Conservation (phyloP, 2,113 vertebrate genomes). For the Eudorcas thomsonii region DNA sequence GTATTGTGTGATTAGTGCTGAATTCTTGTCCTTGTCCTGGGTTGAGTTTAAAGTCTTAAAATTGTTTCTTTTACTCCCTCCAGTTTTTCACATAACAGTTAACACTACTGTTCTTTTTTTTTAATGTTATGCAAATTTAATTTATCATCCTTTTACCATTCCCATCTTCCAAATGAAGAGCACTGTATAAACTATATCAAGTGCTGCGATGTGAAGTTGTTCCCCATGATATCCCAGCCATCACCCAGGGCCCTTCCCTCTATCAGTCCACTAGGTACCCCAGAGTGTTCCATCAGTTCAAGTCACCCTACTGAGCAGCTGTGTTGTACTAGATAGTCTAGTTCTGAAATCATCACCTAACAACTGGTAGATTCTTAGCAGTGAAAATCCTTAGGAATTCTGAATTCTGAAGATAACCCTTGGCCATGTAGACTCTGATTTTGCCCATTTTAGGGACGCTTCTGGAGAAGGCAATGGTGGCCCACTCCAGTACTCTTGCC, state of each 20-base stretch:
- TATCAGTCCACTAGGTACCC: background rate
- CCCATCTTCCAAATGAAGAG: background rate
- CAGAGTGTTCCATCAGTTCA: background rate
- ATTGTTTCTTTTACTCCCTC: background rate
- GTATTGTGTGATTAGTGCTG: background rate
- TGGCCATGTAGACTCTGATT: background rate
- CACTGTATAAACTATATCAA: background rate
- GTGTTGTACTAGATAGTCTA: background rate
- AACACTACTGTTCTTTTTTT: background rate
- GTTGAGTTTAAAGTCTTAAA: background rate
- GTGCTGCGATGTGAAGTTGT: background rate
- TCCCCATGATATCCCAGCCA: background rate
- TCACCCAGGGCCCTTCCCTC: background rate
- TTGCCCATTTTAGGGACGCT: background rate
- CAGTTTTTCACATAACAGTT: background rate
- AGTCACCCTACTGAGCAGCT: background rate
- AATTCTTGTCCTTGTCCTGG: conserved; percentile 28
- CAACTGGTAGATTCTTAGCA: background rate
- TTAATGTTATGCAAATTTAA: background rate
- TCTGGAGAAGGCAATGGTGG: background rate
- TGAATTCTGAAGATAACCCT: background rate
- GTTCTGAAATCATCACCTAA: background rate
- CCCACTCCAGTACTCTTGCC: too few species aligned
- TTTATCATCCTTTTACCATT: background rate
- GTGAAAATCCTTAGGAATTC: background rate